Percentiles rank a stretch among this genome's conserved stretches.
phyloP scores from a whole-genome alignment of 2,797 vertebrate species.

The Psittacula derbiana region DNA sequence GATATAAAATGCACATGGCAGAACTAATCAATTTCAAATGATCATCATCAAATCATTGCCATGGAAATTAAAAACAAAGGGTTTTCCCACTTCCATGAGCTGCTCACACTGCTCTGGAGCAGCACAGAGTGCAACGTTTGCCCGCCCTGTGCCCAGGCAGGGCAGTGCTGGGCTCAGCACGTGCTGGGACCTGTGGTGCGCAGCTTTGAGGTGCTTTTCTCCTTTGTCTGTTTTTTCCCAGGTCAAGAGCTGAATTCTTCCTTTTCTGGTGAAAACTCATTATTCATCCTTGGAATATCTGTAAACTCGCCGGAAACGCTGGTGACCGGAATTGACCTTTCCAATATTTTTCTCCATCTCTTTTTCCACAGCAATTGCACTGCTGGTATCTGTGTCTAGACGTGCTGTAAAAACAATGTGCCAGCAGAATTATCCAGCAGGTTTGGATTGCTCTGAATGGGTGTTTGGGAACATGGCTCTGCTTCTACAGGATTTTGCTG shows the following conservation, averaged over 20 bases:
- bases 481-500: slow-evolving; percentile 22
- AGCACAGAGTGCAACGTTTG: not conserved
- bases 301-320: not conserved
- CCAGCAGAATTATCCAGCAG: not conserved
- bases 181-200: not conserved
- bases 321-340: not conserved
- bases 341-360: not conserved
- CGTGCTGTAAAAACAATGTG: slow-evolving; percentile 13
- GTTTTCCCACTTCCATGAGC: not conserved
- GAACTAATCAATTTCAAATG: slow-evolving; percentile 48
- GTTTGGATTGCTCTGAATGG: slow-evolving; percentile 17
- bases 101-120: not conserved
- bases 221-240: not conserved
- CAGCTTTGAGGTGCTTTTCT: not conserved
- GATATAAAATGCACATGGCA: slow-evolving; percentile 16
- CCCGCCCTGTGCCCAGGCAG: not conserved
- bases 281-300: slow-evolving; percentile 4
- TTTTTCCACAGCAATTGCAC: slow-evolving; percentile 25
- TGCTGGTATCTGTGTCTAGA: slow-evolving; percentile 1
- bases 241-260: not conserved
- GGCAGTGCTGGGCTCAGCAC: not conserved
- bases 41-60: not conserved
- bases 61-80: not conserved
- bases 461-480: slow-evolving; percentile 30
- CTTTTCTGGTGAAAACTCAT: not conserved